phyloP scores from a whole-genome alignment of 2,888 invertebrate species.

The Hypena proboscidalis region DNA sequence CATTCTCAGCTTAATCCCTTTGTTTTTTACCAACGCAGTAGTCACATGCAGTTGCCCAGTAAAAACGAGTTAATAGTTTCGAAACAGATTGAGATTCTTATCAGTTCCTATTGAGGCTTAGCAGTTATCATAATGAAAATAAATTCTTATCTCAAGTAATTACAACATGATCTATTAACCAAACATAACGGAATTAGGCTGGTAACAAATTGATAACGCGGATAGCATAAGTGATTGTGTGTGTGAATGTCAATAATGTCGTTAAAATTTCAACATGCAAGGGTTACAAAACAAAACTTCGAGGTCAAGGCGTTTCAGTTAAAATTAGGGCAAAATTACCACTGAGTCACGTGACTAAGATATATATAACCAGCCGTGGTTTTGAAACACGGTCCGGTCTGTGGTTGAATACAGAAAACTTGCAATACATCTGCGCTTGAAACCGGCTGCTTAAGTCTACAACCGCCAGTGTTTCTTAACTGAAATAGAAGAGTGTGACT shows the following conservation, averaged over 20 bases:
- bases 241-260: too few relatives aligned
- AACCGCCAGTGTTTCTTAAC: not conserved
- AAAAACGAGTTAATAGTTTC: not conserved
- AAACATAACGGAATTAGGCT: conserved; percentile 18
- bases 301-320: conserved; percentile 26
- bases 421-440: not conserved
- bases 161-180: conserved; percentile 4
- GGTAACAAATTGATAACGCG: conserved; percentile 26
- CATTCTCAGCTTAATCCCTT: not conserved
- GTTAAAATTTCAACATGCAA: conserved; percentile 28
- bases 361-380: conserved; percentile 5
- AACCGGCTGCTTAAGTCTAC: not conserved
- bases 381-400: conserved; percentile 10
- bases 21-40: not conserved
- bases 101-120: too few relatives aligned
- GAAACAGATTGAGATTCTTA: too few relatives aligned
- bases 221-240: conserved; percentile 12
- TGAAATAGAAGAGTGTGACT: conserved; percentile 1
- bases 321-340: conserved; percentile 27
- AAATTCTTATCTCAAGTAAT: conserved; percentile 9
- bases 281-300: conserved; percentile 26
- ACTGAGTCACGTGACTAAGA: conserved; percentile 12
- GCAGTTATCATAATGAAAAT: conserved; percentile 12
- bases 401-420: not conserved
- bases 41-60: not conserved